Evolutionary conservation across 2,888 invertebrate species (phyloP), one percentile per base, ranked within the genome.

Genomic region (Prosapia bicincta): DNA sequence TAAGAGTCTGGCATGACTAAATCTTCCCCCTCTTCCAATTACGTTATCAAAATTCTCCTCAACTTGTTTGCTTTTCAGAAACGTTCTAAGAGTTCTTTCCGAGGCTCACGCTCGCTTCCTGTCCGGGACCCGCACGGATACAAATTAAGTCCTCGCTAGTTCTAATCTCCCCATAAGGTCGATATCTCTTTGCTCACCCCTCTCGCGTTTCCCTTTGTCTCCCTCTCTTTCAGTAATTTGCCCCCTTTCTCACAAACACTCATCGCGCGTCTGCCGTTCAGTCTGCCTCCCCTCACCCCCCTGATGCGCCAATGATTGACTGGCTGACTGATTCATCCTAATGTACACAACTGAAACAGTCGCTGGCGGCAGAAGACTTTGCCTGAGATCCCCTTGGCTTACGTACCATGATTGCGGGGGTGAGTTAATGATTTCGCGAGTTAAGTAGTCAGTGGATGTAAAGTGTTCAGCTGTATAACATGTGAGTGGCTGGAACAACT

Each of bases 211-310:
- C 68, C 78, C 72, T 66, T 69, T 66, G 76, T 72, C 72, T 69
- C 72, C 66, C 74, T 80, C 81, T 80, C 81, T 79, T 79, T 80
- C 80, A 79, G 66, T 78, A 68, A 77, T 75, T 78, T 78, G 75
- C 78, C 78, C 77, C 77, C 78, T 78, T 77, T 72, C 80, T 77
- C 78, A 77, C 71, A 81, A 79, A 81, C 83, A 81, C 79, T 76
- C 80, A 20, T 24, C 15, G 20, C n/a, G n/a, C 38, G 26, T 13
- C 32, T 30, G 38, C 32, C 70, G 20, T 70, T 26, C 54, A 54
- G n/a, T 20, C 38, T 24, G 6, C 26, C 28, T 5, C 26, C 6
- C 20, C 69, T 69, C 20, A 7, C 69, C 32, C 69, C 20, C 32
- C 24, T 68, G 23, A 26, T 20, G 20, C 26, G 32, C 9, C 28